Evolutionary conservation across 1,140 invertebrate species (phyloP).

Genomic region (Papilio polytes): DNA sequence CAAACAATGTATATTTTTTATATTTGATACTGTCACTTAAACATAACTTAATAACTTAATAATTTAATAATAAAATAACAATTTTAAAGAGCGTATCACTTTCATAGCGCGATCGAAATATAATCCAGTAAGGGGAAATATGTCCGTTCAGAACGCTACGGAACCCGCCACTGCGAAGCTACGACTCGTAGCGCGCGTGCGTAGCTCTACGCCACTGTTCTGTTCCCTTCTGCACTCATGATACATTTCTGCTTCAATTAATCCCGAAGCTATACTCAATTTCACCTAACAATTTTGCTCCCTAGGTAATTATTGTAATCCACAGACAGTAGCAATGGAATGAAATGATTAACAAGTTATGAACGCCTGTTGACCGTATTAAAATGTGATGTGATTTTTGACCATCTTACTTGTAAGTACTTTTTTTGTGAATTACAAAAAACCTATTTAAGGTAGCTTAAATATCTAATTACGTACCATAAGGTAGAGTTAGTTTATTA

Average conservation of each 20-base stretch:
- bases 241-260: constrained; percentile 81
- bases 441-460: no score
- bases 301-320: constrained; percentile 48
- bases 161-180: constrained; percentile 65
- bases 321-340: constrained; percentile 43
- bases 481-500: no score
- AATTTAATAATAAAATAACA: background rate
- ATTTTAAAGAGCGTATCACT: constrained; percentile 41
- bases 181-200: constrained; percentile 68
- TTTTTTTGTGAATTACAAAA: background rate
- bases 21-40: background rate
- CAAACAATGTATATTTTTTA: background rate
- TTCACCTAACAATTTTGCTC: constrained; percentile 60
- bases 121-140: constrained; percentile 39
- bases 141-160: constrained; percentile 63
- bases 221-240: constrained; percentile 64
- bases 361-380: background rate
- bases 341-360: background rate
- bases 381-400: background rate
- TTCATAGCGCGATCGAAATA: constrained; percentile 39
- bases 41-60: background rate
- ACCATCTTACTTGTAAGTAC: background rate
- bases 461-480: no score
- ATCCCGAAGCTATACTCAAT: constrained; percentile 74
- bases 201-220: constrained; percentile 68